Evolutionary conservation across 2,888 invertebrate species (phyloP).

Genomic region (Stictocephala bisonia): DNA sequence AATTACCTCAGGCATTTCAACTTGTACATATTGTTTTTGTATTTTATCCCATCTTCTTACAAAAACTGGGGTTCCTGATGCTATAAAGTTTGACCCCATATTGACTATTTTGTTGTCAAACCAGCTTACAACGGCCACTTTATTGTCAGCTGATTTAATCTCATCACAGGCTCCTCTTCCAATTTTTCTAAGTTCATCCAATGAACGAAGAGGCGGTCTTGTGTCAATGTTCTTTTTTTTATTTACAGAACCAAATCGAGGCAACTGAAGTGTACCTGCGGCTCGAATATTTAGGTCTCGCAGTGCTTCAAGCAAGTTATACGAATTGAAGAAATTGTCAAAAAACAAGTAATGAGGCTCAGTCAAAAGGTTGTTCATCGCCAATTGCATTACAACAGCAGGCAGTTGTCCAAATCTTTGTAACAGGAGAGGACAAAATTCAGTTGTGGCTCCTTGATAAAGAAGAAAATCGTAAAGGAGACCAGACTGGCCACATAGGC

Average conservation of each 20-base stretch:
- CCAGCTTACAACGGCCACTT: constrained; percentile 16
- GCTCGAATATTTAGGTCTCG: constrained; percentile 45
- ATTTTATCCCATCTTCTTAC: constrained; percentile 31
- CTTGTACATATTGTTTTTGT: too few relatives aligned
- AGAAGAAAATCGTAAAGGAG: constrained; percentile 55
- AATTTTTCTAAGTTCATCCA: constrained; percentile 3
- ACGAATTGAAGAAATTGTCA: constrained; percentile 52
- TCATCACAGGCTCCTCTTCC: constrained; percentile 25
- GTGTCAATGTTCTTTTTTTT: constrained; percentile 34
- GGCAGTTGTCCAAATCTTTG: constrained; percentile 50
- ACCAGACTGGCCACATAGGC: constrained; percentile 54
- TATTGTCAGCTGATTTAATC: neutral
- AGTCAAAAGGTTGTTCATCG: constrained; percentile 29
- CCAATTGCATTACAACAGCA: constrained; percentile 49
- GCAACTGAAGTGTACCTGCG: constrained; percentile 51
- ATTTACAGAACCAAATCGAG: constrained; percentile 47
- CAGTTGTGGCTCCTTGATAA: constrained; percentile 55
- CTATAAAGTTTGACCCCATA: constrained; percentile 34
- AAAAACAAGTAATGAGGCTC: constrained; percentile 45
- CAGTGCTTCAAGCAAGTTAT: constrained; percentile 52
- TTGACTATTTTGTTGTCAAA: constrained; percentile 26
- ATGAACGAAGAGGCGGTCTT: constrained; percentile 16
- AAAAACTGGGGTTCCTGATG: constrained; percentile 1
- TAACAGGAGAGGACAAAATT: constrained; percentile 28
- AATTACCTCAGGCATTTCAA: too few relatives aligned